These are phyloP conservation scores for Smithornis capensis DNA, from an alignment of 2,113 vertebrate species.

Conservation along the genomic window DNA sequence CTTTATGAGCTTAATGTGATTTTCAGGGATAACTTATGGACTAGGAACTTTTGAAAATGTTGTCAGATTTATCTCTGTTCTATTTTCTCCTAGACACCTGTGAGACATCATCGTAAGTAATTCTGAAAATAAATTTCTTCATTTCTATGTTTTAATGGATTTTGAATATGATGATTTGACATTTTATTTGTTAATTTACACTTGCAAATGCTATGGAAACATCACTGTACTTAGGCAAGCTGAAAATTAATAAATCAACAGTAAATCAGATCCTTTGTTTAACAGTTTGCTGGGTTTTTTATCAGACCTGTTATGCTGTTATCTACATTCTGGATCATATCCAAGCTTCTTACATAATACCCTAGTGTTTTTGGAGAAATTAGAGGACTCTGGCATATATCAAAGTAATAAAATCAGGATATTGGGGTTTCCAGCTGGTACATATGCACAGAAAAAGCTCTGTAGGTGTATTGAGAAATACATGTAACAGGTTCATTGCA, in stretches of 20 bases:
- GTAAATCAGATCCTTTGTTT: conserved; percentile 19
- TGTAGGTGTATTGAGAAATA: not conserved
- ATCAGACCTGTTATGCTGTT: not conserved
- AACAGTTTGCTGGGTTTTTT: not conserved
- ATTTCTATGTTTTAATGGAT: not conserved
- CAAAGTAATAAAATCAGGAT: not conserved
- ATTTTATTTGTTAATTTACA: not conserved
- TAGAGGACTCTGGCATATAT: not conserved
- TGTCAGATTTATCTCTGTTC: not conserved
- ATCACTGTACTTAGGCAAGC: not conserved
- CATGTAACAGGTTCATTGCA: not conserved
- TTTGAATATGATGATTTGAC: not conserved
- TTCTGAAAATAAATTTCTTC: not conserved
- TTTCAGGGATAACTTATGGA: not conserved
- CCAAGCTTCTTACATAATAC: not conserved
- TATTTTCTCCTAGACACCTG: not conserved
- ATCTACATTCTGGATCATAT: not conserved
- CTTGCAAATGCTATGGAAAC: not conserved
- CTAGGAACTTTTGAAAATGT: not conserved
- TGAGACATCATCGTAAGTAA: not conserved
- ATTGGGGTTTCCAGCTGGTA: not conserved
- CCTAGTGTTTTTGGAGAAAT: not conserved
- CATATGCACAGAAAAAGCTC: not conserved
- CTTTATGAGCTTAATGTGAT: not conserved
- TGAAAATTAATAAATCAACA: conserved; percentile 7